Conservation (phyloP, 2,113 vertebrate genomes). For the Pomatorhinus ruficollis region DNA sequence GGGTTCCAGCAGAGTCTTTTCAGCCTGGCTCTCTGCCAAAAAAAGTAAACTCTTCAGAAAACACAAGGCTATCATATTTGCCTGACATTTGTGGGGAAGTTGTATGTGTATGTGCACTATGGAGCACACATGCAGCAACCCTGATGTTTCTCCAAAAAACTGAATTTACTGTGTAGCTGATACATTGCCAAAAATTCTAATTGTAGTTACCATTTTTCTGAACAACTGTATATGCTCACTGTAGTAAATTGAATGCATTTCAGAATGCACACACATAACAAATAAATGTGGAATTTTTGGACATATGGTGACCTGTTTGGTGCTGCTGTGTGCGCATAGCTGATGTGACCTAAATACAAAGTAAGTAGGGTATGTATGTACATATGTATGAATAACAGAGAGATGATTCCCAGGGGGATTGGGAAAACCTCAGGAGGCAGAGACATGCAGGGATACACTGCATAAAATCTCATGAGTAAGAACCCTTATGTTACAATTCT, state of each 20-base stretch:
- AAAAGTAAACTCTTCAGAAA: not conserved
- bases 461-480: not conserved
- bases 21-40: not conserved
- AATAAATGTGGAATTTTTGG: not conserved
- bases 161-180: not conserved
- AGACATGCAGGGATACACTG: not conserved
- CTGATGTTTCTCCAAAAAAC: not conserved
- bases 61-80: not conserved
- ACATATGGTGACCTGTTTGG: conserved; percentile 53
- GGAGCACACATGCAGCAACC: not conserved
- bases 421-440: not conserved
- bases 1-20: not conserved
- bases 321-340: not conserved
- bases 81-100: not conserved
- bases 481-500: not conserved
- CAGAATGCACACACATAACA: not conserved
- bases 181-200: not conserved
- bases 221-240: not conserved
- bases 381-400: not conserved
- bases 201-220: not conserved
- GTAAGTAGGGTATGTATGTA: not conserved
- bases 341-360: conserved; percentile 54
- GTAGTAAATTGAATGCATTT: not conserved
- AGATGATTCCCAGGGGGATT: not conserved
- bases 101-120: rapidly evolving